Evolutionary conservation across 1,140 invertebrate species (phyloP).

Genomic region (Drosophila sucinea): DNA sequence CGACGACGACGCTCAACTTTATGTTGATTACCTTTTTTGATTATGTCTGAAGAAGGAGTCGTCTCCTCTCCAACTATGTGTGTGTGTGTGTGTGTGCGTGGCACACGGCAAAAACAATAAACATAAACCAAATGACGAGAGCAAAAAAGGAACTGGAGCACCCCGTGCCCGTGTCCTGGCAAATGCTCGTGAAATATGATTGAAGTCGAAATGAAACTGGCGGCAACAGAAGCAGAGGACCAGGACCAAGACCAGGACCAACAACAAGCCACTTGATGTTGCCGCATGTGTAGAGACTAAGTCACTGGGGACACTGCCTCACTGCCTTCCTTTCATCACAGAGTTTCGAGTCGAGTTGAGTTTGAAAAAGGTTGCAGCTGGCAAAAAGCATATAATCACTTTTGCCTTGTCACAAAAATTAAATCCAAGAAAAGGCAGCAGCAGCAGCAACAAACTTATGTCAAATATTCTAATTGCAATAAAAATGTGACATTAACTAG

Average conservation of each 20-base stretch:
- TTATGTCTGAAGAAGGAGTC: conserved; percentile 58
- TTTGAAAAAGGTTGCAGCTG: conserved; percentile 64
- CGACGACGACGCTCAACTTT: conserved; percentile 75
- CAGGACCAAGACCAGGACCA: neutral
- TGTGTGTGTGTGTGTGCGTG: conserved; percentile 46
- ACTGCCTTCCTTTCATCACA: neutral
- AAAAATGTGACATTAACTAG: conserved; percentile 65
- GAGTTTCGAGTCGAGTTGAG: conserved; percentile 28
- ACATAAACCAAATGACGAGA: conserved; percentile 74
- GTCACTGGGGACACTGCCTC: conserved; percentile 59
- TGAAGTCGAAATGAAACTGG: conserved; percentile 75
- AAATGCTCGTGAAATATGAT: conserved; percentile 71
- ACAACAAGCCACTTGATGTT: conserved; percentile 52
- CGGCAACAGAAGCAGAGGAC: conserved; percentile 1
- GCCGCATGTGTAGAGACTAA: conserved; percentile 65
- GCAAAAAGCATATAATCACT: conserved; percentile 74
- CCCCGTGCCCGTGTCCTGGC: conserved; percentile 17
- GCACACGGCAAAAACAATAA: conserved; percentile 79
- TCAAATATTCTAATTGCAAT: conserved; percentile 79
- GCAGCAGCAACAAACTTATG: conserved; percentile 41
- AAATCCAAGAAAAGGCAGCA: conserved; percentile 73
- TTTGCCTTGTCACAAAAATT: conserved; percentile 66
- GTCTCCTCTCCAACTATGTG: neutral
- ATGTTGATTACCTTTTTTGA: conserved; percentile 82
- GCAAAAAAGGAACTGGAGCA: conserved; percentile 7